Evolutionary conservation across 37 sponge, comb jelly and placozoan genomes (phyloP).

Genomic region (Chondrosia reniformis): DNA sequence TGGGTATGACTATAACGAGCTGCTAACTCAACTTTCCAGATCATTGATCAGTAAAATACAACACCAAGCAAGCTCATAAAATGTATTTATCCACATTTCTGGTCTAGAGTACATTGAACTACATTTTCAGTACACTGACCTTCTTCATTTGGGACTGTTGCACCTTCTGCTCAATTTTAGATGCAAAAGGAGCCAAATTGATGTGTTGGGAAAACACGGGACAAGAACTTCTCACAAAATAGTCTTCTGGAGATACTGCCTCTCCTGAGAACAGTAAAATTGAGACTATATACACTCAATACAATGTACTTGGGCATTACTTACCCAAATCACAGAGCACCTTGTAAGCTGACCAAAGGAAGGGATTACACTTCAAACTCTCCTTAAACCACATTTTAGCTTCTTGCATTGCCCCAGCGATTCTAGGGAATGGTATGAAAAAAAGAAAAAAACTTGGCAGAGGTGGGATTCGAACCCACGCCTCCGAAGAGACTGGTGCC

Average conservation of each 20-base stretch:
- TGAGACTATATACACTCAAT: background rate
- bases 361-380: constrained; percentile 79
- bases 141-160: no score
- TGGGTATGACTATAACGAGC: no score
- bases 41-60: no score
- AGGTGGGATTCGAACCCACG: constrained; percentile 64
- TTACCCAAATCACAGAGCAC: constrained; percentile 65
- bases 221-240: constrained; percentile 55
- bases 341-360: constrained; percentile 82
- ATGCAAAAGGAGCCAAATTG: no score
- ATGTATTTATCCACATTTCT: no score
- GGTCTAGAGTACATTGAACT: no score
- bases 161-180: no score
- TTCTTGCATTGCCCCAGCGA: constrained; percentile 20
- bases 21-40: no score
- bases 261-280: constrained; percentile 6
- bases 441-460: constrained; percentile 30
- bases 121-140: no score
- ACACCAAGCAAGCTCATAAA: no score
- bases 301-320: background rate
- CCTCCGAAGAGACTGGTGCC: constrained; percentile 60
- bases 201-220: constrained; percentile 35
- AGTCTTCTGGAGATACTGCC: constrained; percentile 41
- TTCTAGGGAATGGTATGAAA: background rate
- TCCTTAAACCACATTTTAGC: constrained; percentile 26